Percentiles rank a stretch among this genome's conserved stretches.
These are phyloP conservation scores for Malthinus seriepunctatus DNA, from an alignment of 2,888 invertebrate species.

Conservation along the genomic window DNA sequence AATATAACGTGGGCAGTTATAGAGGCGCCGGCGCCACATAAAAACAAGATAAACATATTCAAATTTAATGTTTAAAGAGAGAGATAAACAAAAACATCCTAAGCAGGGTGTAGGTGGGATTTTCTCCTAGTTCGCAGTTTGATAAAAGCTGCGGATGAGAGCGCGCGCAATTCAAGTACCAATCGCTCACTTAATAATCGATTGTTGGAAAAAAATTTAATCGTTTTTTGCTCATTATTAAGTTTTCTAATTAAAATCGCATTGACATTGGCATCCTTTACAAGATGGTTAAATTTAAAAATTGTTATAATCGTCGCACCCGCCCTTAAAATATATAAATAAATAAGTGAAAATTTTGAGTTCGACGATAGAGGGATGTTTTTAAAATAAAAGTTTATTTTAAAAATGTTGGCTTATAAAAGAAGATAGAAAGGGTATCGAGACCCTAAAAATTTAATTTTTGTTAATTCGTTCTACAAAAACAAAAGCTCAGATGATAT, in stretches of 20 bases:
- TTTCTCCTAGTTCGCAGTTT: slow-evolving; percentile 38
- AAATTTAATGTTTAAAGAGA: slow-evolving; percentile 26
- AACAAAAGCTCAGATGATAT: slow-evolving; percentile 18
- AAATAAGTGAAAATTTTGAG: slow-evolving; percentile 6
- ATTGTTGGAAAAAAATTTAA: slow-evolving; percentile 15
- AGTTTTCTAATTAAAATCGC: too few relatives aligned
- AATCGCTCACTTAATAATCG: slow-evolving; percentile 23
- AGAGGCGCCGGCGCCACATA: slow-evolving; percentile 38
- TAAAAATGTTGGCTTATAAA: slow-evolving; percentile 48
- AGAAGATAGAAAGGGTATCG: slow-evolving; percentile 43
- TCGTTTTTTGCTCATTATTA: too few relatives aligned
- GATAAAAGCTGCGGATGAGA: slow-evolving; percentile 31
- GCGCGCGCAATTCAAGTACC: slow-evolving; percentile 32
- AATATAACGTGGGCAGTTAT: slow-evolving; percentile 35
- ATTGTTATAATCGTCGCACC: slow-evolving; percentile 7
- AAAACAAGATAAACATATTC: slow-evolving; percentile 13
- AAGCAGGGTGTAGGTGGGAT: slow-evolving; percentile 34
- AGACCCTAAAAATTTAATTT: background rate
- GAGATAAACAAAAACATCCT: slow-evolving; percentile 29
- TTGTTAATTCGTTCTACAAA: background rate
- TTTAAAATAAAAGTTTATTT: background rate
- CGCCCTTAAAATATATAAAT: slow-evolving; percentile 14
- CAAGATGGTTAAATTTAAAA: slow-evolving; percentile 1
- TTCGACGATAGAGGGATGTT: too few relatives aligned
- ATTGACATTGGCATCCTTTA: background rate